Evolutionary conservation across 2,113 vertebrate genomes (phyloP).

Genomic region (Furnarius figulus): DNA sequence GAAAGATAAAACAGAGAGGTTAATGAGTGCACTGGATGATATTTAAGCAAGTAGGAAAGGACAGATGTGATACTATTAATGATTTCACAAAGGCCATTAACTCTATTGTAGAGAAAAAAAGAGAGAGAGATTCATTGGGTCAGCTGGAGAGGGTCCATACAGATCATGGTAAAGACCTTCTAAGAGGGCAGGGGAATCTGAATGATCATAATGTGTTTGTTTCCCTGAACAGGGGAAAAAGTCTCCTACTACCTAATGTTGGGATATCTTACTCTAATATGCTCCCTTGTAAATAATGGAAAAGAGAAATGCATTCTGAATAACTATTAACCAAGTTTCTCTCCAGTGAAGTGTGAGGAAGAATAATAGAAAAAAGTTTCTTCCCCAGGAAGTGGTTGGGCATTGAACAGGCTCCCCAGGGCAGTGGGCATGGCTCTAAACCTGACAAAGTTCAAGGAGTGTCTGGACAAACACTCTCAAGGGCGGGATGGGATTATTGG

Average conservation of each 20-base stretch:
- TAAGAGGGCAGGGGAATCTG: background rate
- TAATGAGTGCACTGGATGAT: background rate
- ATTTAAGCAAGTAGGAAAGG: background rate
- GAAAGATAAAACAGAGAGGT: background rate
- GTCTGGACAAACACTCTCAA: fast-evolving
- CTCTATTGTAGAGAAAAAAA: background rate
- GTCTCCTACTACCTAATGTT: background rate
- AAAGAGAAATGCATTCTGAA: background rate
- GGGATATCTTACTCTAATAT: background rate
- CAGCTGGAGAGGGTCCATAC: background rate
- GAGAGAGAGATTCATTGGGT: background rate
- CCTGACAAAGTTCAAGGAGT: background rate
- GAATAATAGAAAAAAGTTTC: background rate
- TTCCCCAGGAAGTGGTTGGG: background rate
- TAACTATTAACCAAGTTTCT: background rate
- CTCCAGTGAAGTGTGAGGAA: background rate
- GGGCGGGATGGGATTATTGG: background rate
- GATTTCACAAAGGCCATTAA: background rate
- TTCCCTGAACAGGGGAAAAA: fast-evolving
- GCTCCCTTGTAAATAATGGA: background rate
- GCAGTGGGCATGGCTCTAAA: background rate
- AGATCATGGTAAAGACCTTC: background rate
- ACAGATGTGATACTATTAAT: background rate
- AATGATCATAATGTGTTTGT: background rate
- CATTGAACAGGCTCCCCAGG: background rate